Conservation (phyloP, 2,888 invertebrate species). For the Acleris literana region DNA sequence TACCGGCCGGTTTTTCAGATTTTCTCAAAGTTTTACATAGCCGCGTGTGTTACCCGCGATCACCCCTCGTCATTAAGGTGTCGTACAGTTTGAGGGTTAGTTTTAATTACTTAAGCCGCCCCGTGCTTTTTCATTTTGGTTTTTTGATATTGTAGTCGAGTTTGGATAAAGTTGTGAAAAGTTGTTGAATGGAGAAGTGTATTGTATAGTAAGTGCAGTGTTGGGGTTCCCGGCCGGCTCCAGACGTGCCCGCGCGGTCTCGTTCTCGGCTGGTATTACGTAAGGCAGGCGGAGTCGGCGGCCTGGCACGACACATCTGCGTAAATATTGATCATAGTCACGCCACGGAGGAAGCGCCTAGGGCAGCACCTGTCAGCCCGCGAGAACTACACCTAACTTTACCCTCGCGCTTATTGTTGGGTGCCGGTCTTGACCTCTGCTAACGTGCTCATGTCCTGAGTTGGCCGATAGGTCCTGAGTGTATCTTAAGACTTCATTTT, state of each 20-base stretch:
- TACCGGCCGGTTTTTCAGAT: conserved; percentile 47
- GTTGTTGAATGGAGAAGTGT: neutral
- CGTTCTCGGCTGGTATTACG: conserved; percentile 65
- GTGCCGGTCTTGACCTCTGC: too few species aligned
- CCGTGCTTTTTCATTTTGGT: neutral
- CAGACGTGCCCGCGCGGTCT: conserved; percentile 42
- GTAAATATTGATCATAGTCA: conserved; percentile 78
- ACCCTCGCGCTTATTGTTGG: neutral
- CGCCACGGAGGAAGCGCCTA: conserved; percentile 60
- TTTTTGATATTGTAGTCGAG: neutral
- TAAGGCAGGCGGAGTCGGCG: conserved; percentile 52
- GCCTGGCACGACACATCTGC: conserved; percentile 66
- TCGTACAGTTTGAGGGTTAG: conserved; percentile 50
- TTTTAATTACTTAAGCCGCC: conserved; percentile 43
- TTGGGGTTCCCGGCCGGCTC: conserved; percentile 51
- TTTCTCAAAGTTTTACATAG: conserved; percentile 54
- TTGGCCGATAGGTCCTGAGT: too few species aligned
- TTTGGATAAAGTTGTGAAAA: neutral
- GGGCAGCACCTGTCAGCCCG: conserved; percentile 16
- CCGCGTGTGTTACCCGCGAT: conserved; percentile 56
- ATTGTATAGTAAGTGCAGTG: conserved; percentile 2
- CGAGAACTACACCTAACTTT: neutral
- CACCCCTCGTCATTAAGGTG: conserved; percentile 49
- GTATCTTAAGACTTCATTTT: too few species aligned
- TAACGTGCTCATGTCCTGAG: too few species aligned